Evolutionary conservation across 2,797 vertebrate genomes (phyloP).

Genomic region (Sylvia borin): DNA sequence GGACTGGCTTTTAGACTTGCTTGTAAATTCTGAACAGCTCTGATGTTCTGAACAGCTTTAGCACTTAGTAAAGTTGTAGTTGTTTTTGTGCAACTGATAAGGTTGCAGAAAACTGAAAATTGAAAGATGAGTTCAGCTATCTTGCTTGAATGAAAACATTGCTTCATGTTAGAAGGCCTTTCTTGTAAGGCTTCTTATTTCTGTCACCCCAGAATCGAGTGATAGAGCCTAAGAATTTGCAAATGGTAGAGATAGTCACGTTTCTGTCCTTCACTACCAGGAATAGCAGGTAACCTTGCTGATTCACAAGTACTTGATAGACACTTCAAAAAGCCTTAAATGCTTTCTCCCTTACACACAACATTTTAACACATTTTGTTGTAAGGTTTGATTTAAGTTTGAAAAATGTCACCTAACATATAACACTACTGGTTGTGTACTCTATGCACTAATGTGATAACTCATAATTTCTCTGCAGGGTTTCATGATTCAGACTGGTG

Average conservation of each 20-base stretch:
- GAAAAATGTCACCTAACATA: background rate
- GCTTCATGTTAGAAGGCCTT: background rate
- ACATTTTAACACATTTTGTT: background rate
- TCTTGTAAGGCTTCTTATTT: background rate
- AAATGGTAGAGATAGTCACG: background rate
- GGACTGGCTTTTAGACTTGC: background rate
- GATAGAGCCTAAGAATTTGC: background rate
- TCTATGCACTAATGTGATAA: background rate
- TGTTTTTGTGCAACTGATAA: background rate
- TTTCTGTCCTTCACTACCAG: background rate
- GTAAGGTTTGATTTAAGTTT: background rate
- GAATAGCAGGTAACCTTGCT: background rate
- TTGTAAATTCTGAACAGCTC: background rate
- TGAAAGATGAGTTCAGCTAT: background rate
- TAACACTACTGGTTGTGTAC: background rate
- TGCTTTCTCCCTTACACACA: background rate
- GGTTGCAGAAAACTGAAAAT: background rate
- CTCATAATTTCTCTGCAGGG: constrained; percentile 78
- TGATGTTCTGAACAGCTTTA: background rate
- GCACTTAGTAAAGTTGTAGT: background rate
- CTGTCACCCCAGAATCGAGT: background rate
- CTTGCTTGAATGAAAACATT: background rate
- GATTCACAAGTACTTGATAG: background rate
- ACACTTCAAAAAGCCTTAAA: background rate
- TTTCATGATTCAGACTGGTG: constrained; percentile 99